phyloP scores from a whole-genome alignment of 2,113 vertebrate genomes.

The Aptenodytes forsteri region DNA sequence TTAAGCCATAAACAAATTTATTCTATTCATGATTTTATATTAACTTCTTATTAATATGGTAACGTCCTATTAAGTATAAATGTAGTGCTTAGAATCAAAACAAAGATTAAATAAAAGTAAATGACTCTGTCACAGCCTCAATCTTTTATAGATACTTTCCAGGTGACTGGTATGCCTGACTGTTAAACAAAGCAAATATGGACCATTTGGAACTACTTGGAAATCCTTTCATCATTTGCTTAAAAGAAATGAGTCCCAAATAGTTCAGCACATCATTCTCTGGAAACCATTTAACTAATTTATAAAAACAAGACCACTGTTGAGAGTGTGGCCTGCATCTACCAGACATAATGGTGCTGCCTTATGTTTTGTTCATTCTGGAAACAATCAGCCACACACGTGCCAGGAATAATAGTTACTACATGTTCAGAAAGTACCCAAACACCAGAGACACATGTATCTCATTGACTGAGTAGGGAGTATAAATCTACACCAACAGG shows the following conservation, averaged over 20 bases:
- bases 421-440: constrained; percentile 27
- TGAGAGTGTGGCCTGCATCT: constrained; percentile 38
- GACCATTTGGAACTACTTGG: constrained; percentile 67
- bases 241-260: constrained; percentile 43
- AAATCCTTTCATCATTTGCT: constrained; percentile 67
- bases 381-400: constrained; percentile 69
- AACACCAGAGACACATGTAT: constrained; percentile 22
- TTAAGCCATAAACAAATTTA: neutral
- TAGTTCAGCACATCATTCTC: constrained; percentile 55
- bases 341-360: constrained; percentile 41
- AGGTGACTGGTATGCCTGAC: constrained; percentile 38
- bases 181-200: constrained; percentile 37
- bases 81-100: neutral
- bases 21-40: neutral
- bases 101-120: constrained; percentile 14
- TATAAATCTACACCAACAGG: neutral
- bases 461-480: neutral
- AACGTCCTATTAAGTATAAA: neutral
- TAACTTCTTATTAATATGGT: neutral
- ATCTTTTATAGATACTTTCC: constrained; percentile 42
- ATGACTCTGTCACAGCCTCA: neutral
- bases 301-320: constrained; percentile 62
- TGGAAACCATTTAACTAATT: constrained; percentile 71
- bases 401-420: constrained; percentile 57
- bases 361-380: constrained; percentile 60